Evolutionary conservation across 2,113 vertebrate genomes (phyloP).

Genomic region (Sinosuthora webbiana): DNA sequence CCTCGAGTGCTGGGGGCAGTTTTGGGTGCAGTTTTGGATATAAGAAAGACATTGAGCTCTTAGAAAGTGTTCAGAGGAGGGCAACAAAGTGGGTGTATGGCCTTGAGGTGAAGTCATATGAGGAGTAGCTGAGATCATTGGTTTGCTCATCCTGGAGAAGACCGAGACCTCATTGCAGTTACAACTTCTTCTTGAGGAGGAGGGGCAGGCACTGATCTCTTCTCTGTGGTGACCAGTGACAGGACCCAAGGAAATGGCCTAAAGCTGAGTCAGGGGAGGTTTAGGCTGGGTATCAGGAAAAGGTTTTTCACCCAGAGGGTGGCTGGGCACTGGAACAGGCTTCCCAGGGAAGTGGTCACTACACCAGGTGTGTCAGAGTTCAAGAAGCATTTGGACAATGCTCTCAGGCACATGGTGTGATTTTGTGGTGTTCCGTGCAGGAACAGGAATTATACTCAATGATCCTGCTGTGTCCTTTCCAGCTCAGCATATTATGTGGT

Average conservation of each 20-base stretch:
- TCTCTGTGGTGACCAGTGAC: too few relatives aligned
- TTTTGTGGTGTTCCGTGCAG: background rate
- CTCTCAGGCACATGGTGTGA: background rate
- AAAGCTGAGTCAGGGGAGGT: background rate
- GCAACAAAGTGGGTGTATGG: fast-evolving
- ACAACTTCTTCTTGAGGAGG: fast-evolving
- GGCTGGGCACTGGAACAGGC: background rate
- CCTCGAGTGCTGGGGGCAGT: fast-evolving
- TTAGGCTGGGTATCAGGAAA: background rate
- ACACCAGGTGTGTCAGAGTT: background rate
- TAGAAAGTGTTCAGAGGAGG: background rate
- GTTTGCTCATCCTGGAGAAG: background rate
- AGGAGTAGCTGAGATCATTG: fast-evolving
- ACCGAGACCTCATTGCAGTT: background rate
- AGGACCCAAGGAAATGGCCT: fast-evolving
- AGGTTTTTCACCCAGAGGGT: background rate
- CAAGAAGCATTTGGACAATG: background rate
- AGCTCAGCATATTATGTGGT: background rate
- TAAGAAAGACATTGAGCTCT: background rate
- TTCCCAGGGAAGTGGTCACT: background rate
- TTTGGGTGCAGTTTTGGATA: too few relatives aligned
- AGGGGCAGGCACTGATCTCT: background rate
- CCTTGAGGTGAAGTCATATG: fast-evolving
- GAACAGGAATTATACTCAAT: background rate
- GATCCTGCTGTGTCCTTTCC: background rate